Base-by-base conservation (phyloP, 2,888 invertebrate species). In the Stegana nigrithorax region DNA sequence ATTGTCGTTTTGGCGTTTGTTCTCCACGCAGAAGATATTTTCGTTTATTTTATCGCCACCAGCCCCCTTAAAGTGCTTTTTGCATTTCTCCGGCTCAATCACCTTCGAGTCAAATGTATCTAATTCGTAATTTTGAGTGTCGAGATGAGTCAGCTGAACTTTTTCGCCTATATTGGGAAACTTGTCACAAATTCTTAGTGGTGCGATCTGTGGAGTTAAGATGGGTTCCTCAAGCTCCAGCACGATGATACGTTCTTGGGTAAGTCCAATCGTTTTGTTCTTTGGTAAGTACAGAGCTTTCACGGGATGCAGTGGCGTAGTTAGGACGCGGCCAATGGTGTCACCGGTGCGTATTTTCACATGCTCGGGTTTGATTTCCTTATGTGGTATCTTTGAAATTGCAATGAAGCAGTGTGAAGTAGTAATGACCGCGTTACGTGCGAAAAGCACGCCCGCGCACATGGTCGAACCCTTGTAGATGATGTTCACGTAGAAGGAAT, bases 371-470 rank as follows among this genome's bases (percentile, higher is more conserved):
- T 57, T 65, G 8, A 23, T 71, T 19, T 68, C 65, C 1, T 21
- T 10, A 0, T 36, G 14, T 1, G 55, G 32, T 0, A 66, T 60
- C 0, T 1, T 1, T 0, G 44, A n/a, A 0, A 44, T 29, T 1
- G 51, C 1, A 6, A 32, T 1, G 29, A 73, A 73, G 12, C 73
- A 74, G 5, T 57, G 61, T 0, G 72, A 21, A 4, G 73, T 72
- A 1, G 73, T 74, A 2, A 75, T 42, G 8, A 74, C 17, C 72
- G 75, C 66, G 0, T 72, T 63, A 0, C 23, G 63, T 0, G 67
- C 63, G 27, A 73, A 69, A 0, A 74, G 51, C 1, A 67, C 66
- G 0, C 73, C 73, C 0, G 65, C 19, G 21, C 73, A 74, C 1
- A 70, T 17, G 6, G 70, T 61, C 2, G 75, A 69, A 1, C 45